Evolutionary conservation across 2,888 invertebrate genomes (phyloP).

Genomic region (Ceraclea dissimilis): DNA sequence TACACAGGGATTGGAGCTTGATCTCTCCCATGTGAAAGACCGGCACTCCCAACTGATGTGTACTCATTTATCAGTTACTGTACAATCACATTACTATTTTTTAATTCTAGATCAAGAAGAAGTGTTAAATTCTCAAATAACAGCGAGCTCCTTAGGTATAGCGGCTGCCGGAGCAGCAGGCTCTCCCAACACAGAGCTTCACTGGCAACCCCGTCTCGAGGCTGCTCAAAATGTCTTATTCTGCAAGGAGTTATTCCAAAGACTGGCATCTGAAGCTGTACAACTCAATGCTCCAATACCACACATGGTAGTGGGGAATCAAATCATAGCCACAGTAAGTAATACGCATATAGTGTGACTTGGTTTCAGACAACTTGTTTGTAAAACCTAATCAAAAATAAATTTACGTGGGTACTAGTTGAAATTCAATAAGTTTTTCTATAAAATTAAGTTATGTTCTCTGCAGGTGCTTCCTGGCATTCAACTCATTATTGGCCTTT

Average conservation of each 20-base stretch:
- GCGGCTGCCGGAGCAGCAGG: constrained; percentile 54
- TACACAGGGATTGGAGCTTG: no score
- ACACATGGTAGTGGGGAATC: constrained; percentile 94
- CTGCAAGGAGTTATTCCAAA: constrained; percentile 92
- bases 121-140: constrained; percentile 75
- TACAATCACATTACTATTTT: no score
- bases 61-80: no score
- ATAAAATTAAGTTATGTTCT: not conserved
- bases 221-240: constrained; percentile 95
- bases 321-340: constrained; percentile 85
- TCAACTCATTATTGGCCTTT: constrained; percentile 83
- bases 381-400: not conserved
- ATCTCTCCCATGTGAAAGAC: no score
- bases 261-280: constrained; percentile 90
- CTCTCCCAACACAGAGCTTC: constrained; percentile 59
- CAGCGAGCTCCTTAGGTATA: constrained; percentile 68
- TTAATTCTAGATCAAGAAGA: constrained; percentile 71
- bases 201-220: constrained; percentile 96
- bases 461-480: constrained; percentile 81
- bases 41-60: no score
- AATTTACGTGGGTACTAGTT: not conserved
- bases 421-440: no score
- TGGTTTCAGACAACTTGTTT: not conserved
- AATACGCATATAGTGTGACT: no score
- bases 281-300: constrained; percentile 89